Base-by-base conservation (phyloP, 2,888 invertebrate genomes). In the Euspilapteryx auroguttella region DNA sequence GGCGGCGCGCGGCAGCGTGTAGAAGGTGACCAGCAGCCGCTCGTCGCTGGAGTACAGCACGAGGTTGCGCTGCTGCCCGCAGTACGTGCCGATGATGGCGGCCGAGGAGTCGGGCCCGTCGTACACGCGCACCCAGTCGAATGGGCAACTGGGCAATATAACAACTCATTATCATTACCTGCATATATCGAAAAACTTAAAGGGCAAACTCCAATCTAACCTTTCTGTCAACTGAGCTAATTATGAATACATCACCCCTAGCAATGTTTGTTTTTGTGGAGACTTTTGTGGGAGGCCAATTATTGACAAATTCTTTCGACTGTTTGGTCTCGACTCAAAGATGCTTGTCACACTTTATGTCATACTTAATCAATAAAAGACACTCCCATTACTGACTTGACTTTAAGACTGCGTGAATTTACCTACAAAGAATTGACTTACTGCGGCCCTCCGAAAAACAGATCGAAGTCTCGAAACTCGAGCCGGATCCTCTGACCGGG, bases 381-480 rank as follows among this genome's bases (percentile, higher is more conserved):
- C n/a, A n/a, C n/a, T n/a, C n/a, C n/a, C n/a, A n/a, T n/a, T n/a
- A n/a, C n/a, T n/a, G n/a, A n/a, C n/a, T n/a, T n/a, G n/a, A n/a
- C n/a, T n/a, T n/a, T n/a, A n/a, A n/a, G n/a, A n/a, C n/a, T n/a
- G n/a, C n/a, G n/a, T n/a, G n/a, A n/a, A n/a, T n/a, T n/a, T n/a
- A n/a, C n/a, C n/a, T n/a, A n/a, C n/a, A 10, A 8, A 7, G 22
- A 11, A 10, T 20, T 9, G 24, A 83, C 94, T 88, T 77, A 97
- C 97, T 98, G 98, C 50, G 94, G 89, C 47, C 97, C 98, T 47
- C 98, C 98, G 77, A 91, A 96, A 79, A 95, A 98, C 44, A 98
- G 85, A 77, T 97, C 97, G 78, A 98, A 98, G 79, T 98, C 98
- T 53, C 94, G 83, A 78, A 98, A 97, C 73, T 93, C 94, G 45